Base-by-base conservation (phyloP, 1,140 invertebrate species). In the Drosophila erecta region DNA sequence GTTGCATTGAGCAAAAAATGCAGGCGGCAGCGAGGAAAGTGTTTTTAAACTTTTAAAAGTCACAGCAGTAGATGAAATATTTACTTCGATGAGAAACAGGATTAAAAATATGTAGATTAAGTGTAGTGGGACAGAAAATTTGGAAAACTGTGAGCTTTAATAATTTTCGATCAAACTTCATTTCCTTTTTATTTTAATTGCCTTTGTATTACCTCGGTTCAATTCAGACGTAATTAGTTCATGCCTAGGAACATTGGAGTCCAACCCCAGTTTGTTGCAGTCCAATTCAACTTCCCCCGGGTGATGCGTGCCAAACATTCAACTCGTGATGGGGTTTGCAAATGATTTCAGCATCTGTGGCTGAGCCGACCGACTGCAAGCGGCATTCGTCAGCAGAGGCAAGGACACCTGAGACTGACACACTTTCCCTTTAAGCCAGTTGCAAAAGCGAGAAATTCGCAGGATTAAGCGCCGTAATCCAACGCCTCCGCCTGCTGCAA, bases 371-470 rank as follows among this genome's bases (percentile, higher is more conserved):
- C 15, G 37, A 4, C 38, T 33, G 46, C 20, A 22, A 43, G 20
- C 40, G 64, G 50, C 24, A 56, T 47, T 70, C 67, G 53, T 71
- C 67, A 56, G 50, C 64, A 71, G 67, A 70, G 57, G 43, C 66
- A 56, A 71, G 67, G 64, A 69, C 66, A 70, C 66, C 66, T 70
- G 66, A 70, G 66, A 70, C 35, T 70, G 66, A 70, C 66, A 70
- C 64, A 70, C 66, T 70, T 70, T 70, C 66, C 33, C 64, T 70
- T 69, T 70, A 70, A 70, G 64, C 66, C 66, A 70, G 66, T 70
- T 70, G 66, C 69, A 70, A 56, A 70, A 70, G 66, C 66, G 66
- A 70, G 66, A 70, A 70, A 70, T 70, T 70, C 66, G 69, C 64
- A 47, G 66, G 64, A 70, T 70, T 70, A 71, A 71, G 67, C 49